These are phyloP conservation scores for Panopea generosa DNA, from an alignment of 2,888 invertebrate species.

Conservation along the genomic window DNA sequence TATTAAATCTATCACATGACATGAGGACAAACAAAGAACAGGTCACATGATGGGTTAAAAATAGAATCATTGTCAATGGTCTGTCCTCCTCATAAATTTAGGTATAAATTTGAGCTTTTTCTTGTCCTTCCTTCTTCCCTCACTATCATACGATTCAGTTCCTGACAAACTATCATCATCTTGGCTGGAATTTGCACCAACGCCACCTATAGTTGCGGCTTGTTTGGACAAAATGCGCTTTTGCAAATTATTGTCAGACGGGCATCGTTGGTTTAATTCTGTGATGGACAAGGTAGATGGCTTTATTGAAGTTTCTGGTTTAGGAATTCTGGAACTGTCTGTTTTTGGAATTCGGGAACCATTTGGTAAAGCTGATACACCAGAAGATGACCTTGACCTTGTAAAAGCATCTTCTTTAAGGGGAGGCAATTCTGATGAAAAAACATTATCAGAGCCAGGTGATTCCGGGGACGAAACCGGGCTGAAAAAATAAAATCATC, in stretches of 20 bases:
- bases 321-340: conserved; percentile 33
- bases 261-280: conserved; percentile 29
- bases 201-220: conserved; percentile 29
- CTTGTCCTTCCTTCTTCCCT: conserved; percentile 56
- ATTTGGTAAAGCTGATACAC: conserved; percentile 37
- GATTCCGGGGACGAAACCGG: conserved; percentile 55
- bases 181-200: conserved; percentile 22
- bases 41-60: no score
- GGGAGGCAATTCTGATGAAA: conserved; percentile 34
- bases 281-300: background rate
- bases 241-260: conserved; percentile 49
- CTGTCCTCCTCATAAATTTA: conserved; percentile 61
- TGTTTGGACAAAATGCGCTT: conserved; percentile 55
- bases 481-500: conserved; percentile 36
- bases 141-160: conserved; percentile 58
- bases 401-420: conserved; percentile 29
- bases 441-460: conserved; percentile 47
- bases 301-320: conserved; percentile 14
- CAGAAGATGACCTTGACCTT: conserved; percentile 35
- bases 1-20: no score
- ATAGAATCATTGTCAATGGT: conserved; percentile 5
- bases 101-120: conserved; percentile 57
- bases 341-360: conserved; percentile 50
- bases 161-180: conserved; percentile 61
- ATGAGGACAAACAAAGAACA: no score